phyloP scores from a whole-genome alignment of 2,113 vertebrate genomes.

The Cyanocitta stelleri region DNA sequence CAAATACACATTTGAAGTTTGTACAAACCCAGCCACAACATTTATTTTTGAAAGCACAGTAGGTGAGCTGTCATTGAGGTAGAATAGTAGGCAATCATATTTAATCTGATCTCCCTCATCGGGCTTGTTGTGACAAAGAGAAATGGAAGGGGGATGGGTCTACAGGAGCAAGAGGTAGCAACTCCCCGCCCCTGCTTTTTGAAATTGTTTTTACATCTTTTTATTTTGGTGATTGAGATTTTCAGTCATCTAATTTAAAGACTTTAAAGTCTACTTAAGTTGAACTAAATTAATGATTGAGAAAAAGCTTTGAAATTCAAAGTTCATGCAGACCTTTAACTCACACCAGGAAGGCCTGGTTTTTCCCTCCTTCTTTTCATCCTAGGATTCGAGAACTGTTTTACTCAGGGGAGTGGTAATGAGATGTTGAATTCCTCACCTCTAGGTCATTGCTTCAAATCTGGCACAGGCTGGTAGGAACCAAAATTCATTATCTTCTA shows the following conservation, averaged over 20 bases:
- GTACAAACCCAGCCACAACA: not conserved
- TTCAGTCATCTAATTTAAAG: not conserved
- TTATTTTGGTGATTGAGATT: not conserved
- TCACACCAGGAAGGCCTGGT: constrained; percentile 11
- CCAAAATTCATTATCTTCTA: constrained; percentile 52
- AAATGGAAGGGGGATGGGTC: constrained; percentile 33
- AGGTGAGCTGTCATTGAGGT: constrained; percentile 23
- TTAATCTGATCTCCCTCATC: constrained; percentile 22
- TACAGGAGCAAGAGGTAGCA: not conserved
- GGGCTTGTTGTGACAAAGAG: constrained; percentile 16
- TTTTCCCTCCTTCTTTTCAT: constrained; percentile 41
- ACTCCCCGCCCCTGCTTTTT: not conserved
- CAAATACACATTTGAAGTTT: constrained; percentile 4
- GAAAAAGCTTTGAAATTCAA: constrained; percentile 47
- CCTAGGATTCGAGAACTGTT: not conserved
- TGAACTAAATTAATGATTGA: constrained; percentile 15
- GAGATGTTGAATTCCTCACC: constrained; percentile 44
- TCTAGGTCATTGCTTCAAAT: constrained; percentile 54
- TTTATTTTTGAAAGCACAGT: constrained; percentile 1
- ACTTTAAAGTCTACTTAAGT: not conserved
- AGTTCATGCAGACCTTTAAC: constrained; percentile 42
- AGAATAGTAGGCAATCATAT: constrained; percentile 11
- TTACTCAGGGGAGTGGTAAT: constrained; percentile 42
- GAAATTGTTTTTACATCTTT: not conserved
- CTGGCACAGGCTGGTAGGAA: constrained; percentile 21